Evolutionary conservation across 2,888 invertebrate species (phyloP).

Genomic region (Creontiades dilutus): DNA sequence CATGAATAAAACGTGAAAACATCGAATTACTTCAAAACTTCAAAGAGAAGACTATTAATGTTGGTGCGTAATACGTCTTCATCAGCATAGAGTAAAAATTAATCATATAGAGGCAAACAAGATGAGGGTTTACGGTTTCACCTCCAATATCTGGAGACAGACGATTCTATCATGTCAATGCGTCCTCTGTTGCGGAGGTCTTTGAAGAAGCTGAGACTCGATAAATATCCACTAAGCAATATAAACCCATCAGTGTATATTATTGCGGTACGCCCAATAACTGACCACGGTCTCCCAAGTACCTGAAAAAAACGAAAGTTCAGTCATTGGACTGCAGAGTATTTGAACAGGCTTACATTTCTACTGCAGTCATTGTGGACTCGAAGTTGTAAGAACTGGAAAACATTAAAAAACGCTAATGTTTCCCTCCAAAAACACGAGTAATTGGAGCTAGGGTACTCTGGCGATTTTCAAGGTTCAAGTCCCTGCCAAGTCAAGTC

Average conservation of each 20-base stretch:
- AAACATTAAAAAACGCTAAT: no score
- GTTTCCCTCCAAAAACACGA: no score
- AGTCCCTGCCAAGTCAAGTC: no score
- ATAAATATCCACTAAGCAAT: constrained; percentile 82
- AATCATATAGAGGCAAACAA: background rate
- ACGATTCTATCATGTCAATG: constrained; percentile 80
- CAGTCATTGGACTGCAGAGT: no score
- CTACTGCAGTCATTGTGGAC: no score
- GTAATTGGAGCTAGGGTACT: no score
- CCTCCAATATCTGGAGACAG: constrained; percentile 79
- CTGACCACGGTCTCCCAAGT: constrained; percentile 81
- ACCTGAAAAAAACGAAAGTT: constrained; percentile 76
- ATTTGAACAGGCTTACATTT: no score
- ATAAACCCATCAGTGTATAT: constrained; percentile 83
- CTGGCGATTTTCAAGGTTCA: no score
- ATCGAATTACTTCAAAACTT: no score
- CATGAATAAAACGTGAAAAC: no score
- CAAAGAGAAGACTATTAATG: background rate
- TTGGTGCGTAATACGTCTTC: background rate
- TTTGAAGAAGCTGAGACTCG: constrained; percentile 81
- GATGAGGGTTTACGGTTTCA: background rate
- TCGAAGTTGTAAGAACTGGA: no score
- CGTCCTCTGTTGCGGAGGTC: constrained; percentile 80
- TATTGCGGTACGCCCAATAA: constrained; percentile 82
- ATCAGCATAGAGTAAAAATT: background rate